Evolutionary conservation across 30 jellyfish, hydroid and myxozoan species (phyloP).

Genomic region (Cassiopea andromeda): DNA sequence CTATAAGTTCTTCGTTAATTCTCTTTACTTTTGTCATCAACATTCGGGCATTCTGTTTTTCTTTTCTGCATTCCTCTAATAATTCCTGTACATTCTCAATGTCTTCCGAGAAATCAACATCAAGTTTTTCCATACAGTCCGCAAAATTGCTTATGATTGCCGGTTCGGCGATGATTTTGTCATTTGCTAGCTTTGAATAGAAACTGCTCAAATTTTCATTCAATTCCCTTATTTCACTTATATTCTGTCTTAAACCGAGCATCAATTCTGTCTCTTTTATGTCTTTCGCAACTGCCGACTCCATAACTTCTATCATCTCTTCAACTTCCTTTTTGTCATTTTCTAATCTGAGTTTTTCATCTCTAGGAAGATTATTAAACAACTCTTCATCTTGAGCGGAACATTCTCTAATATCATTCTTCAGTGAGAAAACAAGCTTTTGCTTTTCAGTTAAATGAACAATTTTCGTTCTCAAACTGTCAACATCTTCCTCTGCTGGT

Average conservation of each 20-base stretch:
- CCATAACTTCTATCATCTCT: neutral
- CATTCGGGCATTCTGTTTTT: neutral
- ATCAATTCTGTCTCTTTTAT: neutral
- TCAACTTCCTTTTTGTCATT: neutral
- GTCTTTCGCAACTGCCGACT: neutral
- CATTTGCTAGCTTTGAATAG: neutral
- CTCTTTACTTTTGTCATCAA: neutral
- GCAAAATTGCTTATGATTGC: neutral
- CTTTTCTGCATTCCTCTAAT: neutral
- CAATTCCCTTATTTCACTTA: neutral
- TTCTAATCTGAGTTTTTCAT: neutral
- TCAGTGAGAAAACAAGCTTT: neutral
- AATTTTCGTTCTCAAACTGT: neutral
- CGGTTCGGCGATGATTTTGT: neutral
- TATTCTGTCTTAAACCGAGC: neutral
- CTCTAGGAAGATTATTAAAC: conserved; percentile 1
- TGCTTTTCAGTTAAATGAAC: neutral
- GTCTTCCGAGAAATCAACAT: neutral
- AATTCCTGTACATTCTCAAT: neutral
- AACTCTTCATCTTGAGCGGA: neutral
- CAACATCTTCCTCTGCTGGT: neutral
- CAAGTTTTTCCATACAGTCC: neutral
- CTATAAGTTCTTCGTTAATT: neutral
- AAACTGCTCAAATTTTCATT: neutral
- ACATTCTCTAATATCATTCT: neutral